Base-by-base conservation (phyloP, 2,888 invertebrate species). In the Hypselothyrea guttata region DNA sequence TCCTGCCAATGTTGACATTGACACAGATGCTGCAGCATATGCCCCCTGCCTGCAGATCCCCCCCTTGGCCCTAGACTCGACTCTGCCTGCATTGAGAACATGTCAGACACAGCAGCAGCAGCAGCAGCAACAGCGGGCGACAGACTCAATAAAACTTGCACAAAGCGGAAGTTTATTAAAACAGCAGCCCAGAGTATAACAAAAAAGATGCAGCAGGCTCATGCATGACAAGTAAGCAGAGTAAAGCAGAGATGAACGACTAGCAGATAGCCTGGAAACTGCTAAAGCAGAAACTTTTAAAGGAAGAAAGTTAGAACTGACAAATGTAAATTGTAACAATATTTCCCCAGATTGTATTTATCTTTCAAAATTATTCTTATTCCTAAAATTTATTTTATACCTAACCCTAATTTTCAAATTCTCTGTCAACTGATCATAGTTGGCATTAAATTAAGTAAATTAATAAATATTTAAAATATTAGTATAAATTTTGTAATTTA, bases 141-240 rank as follows among this genome's bases (percentile, higher is more conserved):
- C 62, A 53, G 63, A 62, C 76, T 79, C 63, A 45, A 81, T 74
- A 67, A 84, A 84, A 67, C 63, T 66, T 59, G 58, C 77, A 76
- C 60, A 84, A 73, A 65, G 63, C 73, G 75, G 73, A 86, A 84
- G 78, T 86, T 73, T 84, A 86, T 82, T 86, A 82, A 82, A 82
- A 83, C 57, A 69, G 64, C 65, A 72, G 70, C 61, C 44, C 42
- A n/a, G 40, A 46, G 52, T 35, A 33, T 51, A 37, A 16, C 22
- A 46, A 42, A 34, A 4, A 30, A 46, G 27, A 49, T 55, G 40
- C 48, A 52, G 40, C 51, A 48, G 34, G 46, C 59, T 44, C 48
- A 48, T 61, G 59, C 61, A 64, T 64, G 41, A 54, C 59, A 67
- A 67, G 46, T 51, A 46, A 18, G 34, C 28, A 47, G n/a, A 16